Percentiles rank a stretch among this genome's conserved stretches.
These are phyloP conservation scores for Metridium senile DNA, from an alignment of 92 coral and sea anemone genomes.

Conservation along the genomic window DNA sequence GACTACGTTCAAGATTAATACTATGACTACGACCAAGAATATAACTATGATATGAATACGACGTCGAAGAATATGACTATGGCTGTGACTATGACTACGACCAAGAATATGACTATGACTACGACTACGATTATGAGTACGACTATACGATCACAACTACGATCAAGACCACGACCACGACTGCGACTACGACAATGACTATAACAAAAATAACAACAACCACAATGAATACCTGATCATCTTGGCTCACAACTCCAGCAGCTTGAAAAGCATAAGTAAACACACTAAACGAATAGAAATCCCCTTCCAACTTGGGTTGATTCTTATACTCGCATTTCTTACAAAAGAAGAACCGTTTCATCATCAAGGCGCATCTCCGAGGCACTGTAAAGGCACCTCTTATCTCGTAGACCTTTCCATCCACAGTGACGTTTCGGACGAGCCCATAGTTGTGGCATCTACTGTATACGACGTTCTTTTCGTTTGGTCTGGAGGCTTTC, in stretches of 20 bases:
- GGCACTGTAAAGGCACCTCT: slow-evolving; percentile 20
- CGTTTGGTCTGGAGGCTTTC: neutral
- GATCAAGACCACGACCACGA: neutral
- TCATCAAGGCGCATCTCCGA: slow-evolving; percentile 8
- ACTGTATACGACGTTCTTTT: slow-evolving; percentile 30
- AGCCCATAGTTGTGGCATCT: slow-evolving; percentile 57
- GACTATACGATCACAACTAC: neutral
- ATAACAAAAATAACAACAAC: neutral
- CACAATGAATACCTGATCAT: slow-evolving; percentile 33
- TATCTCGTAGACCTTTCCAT: slow-evolving; percentile 6
- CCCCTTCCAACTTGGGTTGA: slow-evolving; percentile 52
- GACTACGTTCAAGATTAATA: no score
- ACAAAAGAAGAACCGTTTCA: slow-evolving; percentile 49
- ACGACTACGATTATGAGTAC: no score
- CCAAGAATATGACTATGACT: no score
- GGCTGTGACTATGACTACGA: no score
- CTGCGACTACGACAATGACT: neutral
- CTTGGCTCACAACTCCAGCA: slow-evolving; percentile 33
- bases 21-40: no score
- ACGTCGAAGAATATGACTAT: neutral
- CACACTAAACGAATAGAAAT: slow-evolving; percentile 40
- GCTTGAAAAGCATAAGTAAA: slow-evolving; percentile 42
- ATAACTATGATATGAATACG: neutral
- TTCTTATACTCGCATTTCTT: slow-evolving; percentile 40
- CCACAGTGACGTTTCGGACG: slow-evolving; percentile 15